phyloP scores from a whole-genome alignment of 92 coral and sea anemone genomes.

The Montipora capitata region DNA sequence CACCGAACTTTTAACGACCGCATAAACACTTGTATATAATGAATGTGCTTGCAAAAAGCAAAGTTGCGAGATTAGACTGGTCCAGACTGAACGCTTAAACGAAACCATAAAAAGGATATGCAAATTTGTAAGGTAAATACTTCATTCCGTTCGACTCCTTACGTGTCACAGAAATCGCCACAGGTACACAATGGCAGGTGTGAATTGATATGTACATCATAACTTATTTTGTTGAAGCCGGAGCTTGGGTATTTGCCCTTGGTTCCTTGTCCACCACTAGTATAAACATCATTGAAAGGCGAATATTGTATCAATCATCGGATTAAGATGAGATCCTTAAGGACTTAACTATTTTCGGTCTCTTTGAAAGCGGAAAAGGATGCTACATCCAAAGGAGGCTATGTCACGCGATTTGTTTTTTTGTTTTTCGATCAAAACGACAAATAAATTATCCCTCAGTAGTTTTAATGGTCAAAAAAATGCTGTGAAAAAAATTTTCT shows the following conservation, averaged over 20 bases:
- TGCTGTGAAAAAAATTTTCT: no score
- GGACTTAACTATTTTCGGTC: background rate
- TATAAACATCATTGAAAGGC: background rate
- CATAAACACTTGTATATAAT: no score
- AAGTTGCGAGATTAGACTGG: background rate
- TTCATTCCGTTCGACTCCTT: background rate
- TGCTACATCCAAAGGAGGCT: background rate
- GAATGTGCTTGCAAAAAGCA: background rate
- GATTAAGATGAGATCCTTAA: no score
- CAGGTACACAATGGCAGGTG: slow-evolving; percentile 19
- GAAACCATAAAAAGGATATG: slow-evolving; percentile 4
- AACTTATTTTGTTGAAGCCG: no score
- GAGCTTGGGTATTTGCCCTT: no score
- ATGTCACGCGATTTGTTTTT: no score
- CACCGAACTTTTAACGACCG: no score
- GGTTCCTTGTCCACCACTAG: no score
- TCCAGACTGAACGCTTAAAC: no score
- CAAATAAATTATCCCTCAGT: no score
- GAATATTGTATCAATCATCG: background rate
- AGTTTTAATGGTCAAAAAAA: no score
- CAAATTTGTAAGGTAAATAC: slow-evolving; percentile 5
- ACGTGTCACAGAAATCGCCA: background rate
- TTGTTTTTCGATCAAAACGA: no score
- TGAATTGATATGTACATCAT: background rate
- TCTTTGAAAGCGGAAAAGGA: background rate